phyloP scores from a whole-genome alignment of 2,113 vertebrate species.

The Amphiprion ocellaris region DNA sequence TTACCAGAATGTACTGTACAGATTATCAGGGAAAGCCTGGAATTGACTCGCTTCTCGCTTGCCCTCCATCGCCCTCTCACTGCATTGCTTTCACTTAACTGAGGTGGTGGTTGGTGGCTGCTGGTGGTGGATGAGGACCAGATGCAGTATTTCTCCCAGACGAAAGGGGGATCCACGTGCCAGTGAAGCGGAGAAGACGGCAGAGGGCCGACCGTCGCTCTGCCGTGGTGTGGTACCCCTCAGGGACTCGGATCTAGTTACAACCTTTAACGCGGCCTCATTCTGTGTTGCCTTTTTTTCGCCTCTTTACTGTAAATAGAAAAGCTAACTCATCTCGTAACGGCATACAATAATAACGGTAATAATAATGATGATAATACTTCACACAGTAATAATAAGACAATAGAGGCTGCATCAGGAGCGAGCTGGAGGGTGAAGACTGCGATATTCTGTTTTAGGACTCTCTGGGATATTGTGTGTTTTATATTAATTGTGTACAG shows the following conservation, averaged over 20 bases:
- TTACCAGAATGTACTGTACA: constrained; percentile 86
- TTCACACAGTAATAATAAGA: constrained; percentile 78
- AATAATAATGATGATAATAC: constrained; percentile 72
- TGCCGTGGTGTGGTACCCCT: constrained; percentile 77
- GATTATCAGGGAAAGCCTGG: constrained; percentile 77
- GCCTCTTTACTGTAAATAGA: constrained; percentile 74
- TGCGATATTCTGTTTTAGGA: constrained; percentile 69
- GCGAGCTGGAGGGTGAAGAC: constrained; percentile 61
- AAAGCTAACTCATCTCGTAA: constrained; percentile 79
- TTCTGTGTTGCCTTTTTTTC: constrained; percentile 82
- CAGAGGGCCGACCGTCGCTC: constrained; percentile 70
- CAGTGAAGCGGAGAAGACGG: constrained; percentile 72
- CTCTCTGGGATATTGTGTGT: constrained; percentile 80
- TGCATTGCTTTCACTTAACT: constrained; percentile 71
- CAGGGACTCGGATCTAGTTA: constrained; percentile 76
- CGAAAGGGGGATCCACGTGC: constrained; percentile 79
- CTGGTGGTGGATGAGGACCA: constrained; percentile 50
- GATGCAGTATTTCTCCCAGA: constrained; percentile 83
- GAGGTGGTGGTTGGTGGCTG: constrained; percentile 8
- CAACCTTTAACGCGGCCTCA: constrained; percentile 79
- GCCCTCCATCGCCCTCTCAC: constrained; percentile 62
- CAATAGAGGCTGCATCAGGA: constrained; percentile 52
- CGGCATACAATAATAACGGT: constrained; percentile 73
- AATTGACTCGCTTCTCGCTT: constrained; percentile 69
- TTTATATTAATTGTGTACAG: constrained; percentile 80